These are phyloP conservation scores for Okamejei kenojei DNA, from an alignment of 2,797 vertebrate genomes.

Conservation along the genomic window DNA sequence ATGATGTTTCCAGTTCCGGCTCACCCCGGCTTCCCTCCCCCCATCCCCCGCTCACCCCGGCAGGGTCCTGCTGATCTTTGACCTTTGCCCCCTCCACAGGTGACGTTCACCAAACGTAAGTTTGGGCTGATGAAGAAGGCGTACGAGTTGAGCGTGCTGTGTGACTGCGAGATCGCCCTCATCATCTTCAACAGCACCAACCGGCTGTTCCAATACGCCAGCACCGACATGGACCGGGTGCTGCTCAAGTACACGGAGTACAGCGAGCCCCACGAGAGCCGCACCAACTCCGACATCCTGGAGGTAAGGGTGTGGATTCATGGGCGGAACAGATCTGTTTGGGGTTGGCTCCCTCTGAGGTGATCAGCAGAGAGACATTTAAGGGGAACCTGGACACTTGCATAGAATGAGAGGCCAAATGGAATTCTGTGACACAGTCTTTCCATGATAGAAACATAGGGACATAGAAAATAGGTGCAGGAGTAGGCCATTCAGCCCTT, in stretches of 20 bases:
- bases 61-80: background rate
- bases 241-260: conserved; percentile 94
- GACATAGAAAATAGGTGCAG: too few species aligned
- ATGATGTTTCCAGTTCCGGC: background rate
- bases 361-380: background rate
- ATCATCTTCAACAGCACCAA: conserved; percentile 98
- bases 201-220: conserved; percentile 91
- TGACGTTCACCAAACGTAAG: conserved; percentile 92
- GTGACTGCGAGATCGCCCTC: conserved; percentile 94
- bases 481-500: too few species aligned
- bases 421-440: too few species aligned
- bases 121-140: conserved; percentile 98
- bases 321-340: background rate
- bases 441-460: too few species aligned
- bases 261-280: conserved; percentile 90
- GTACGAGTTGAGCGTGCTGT: conserved; percentile 89
- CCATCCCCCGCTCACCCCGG: background rate
- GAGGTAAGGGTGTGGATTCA: conserved; percentile 53
- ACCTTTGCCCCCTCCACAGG: conserved; percentile 52
- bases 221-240: conserved; percentile 91
- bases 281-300: conserved; percentile 86
- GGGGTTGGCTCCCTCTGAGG: background rate
- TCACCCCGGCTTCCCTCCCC: background rate
- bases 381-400: background rate
- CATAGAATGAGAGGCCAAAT: too few species aligned